Conservation (phyloP, 2,113 vertebrate species). For the Spheniscus mendiculus region DNA sequence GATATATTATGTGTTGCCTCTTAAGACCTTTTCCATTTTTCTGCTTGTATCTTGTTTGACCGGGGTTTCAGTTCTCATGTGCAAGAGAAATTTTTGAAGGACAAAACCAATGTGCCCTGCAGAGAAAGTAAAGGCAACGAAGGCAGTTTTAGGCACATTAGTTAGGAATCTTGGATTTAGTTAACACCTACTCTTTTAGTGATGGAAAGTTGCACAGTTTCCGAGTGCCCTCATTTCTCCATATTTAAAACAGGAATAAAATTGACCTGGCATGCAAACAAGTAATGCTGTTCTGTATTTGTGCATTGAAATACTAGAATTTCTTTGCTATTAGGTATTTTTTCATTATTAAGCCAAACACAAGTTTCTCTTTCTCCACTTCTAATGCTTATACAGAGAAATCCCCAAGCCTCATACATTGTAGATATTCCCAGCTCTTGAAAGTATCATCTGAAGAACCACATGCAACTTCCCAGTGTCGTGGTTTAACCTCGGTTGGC, state of each 20-base stretch:
- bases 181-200: background rate
- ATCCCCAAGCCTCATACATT: background rate
- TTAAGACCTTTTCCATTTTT: background rate
- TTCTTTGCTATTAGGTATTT: background rate
- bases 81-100: background rate
- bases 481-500: too few species aligned
- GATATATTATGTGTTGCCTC: background rate
- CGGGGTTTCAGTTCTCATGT: background rate
- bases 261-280: background rate
- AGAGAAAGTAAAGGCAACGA: background rate
- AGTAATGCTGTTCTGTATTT: background rate
- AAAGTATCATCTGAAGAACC: background rate
- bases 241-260: background rate
- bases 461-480: background rate
- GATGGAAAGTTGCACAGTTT: background rate
- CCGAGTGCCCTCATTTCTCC: background rate
- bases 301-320: background rate
- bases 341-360: background rate
- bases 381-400: background rate
- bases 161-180: background rate
- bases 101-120: background rate
- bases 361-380: background rate
- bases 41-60: background rate
- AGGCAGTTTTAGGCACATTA: background rate
- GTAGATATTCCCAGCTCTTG: background rate